Base-by-base conservation (phyloP, 2,797 vertebrate species). In the Acanthornis magna region DNA sequence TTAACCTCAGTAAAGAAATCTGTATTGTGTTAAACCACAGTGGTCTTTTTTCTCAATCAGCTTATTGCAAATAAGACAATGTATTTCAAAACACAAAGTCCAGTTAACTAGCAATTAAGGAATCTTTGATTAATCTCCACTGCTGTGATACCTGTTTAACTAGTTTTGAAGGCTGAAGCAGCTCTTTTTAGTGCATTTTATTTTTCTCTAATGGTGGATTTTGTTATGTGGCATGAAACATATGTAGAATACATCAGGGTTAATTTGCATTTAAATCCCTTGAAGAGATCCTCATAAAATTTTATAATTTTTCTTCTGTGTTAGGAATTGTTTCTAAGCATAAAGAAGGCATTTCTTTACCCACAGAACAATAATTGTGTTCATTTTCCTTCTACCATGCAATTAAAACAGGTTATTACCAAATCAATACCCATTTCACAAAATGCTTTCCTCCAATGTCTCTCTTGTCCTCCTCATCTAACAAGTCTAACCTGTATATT, bases 251-350 rank as follows among this genome's bases (percentile, higher is more conserved):
- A 66, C 38, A 86, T 83, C 62, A 89, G 47, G 18, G 27, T 94
- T 93, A 92, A 92, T 96, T 93, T 95, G 68, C 85, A 86, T 94
- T 94, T 88, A 95, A 95, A 93, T 78, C 43, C 68, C 75, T 94
- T 88, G 54, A 89, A 96, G 70, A 93, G 30, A 58, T 51, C 32
- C 19, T 70, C 43, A n/a, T 91, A 86, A 94, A 78, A 54, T 77
- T 74, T 87, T 81, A 27, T 78, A 7, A 4, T 12, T 26, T 87
- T 85, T 94, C 81, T 77, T 36, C 40, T 75, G 13, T 58, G 34
- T 74, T 83, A 83, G 19, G 54, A 85, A 77, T 75, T 75, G 47
- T 91, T 91, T 86, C 58, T 48, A 78, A 78, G 84, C 75, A 86
- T 63, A 85, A 94, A 96, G 71, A 85, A 85, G 36, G 23, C 43